These are phyloP conservation scores for Drosophila auraria DNA, from an alignment of 1,140 invertebrate species.

Conservation along the genomic window DNA sequence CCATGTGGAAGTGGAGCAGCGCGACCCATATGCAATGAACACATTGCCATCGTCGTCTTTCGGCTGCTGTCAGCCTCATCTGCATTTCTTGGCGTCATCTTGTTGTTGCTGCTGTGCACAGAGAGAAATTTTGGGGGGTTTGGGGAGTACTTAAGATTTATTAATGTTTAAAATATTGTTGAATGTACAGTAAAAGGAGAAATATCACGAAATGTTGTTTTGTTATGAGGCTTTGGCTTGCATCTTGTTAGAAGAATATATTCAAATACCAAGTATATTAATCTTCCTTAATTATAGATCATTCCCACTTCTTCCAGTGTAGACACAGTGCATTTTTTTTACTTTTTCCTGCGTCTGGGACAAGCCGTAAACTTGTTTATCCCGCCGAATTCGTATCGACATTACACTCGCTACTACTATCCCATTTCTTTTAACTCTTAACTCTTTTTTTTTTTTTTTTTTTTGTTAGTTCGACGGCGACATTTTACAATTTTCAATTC, in stretches of 20 bases:
- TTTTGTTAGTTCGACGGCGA: conserved; percentile 56
- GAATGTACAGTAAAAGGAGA: no score
- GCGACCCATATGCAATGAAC: conserved; percentile 74
- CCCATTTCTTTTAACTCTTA: conserved; percentile 21
- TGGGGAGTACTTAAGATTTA: background rate
- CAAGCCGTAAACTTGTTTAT: conserved; percentile 74
- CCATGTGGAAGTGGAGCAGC: conserved; percentile 74
- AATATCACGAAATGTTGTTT: no score
- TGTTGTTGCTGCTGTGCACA: conserved; percentile 23
- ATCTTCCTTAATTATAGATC: no score
- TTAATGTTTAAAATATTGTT: background rate
- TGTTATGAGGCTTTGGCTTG: no score
- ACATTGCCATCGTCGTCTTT: conserved; percentile 38
- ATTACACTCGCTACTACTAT: conserved; percentile 54
- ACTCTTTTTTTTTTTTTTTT: conserved; percentile 9
- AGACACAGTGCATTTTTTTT: background rate
- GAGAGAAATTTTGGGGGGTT: background rate
- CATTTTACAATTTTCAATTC: conserved; percentile 81
- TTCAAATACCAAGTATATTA: no score
- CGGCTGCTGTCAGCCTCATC: conserved; percentile 74
- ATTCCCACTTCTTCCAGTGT: background rate
- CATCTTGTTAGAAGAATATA: no score
- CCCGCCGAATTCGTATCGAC: conserved; percentile 62
- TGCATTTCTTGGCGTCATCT: conserved; percentile 77
- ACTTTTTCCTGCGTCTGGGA: conserved; percentile 53